Percentiles rank a stretch among this genome's conserved stretches.
These are phyloP conservation scores for Zoroaster sp. DNA, from an alignment of 53 echinoderm and acorn worm genomes.

Conservation along the genomic window DNA sequence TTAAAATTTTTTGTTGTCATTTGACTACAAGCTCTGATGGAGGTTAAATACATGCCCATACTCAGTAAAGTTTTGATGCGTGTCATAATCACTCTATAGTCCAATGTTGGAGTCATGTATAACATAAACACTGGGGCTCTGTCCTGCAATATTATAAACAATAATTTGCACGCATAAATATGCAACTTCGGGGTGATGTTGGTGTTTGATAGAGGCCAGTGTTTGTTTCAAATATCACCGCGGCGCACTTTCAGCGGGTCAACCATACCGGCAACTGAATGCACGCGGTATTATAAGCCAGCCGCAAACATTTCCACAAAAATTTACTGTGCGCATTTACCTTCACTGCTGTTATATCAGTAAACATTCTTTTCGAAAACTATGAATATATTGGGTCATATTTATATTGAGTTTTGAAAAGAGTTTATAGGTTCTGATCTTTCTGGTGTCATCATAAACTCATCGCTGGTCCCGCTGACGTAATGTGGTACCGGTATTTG, in stretches of 20 bases:
- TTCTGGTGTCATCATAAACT: neutral
- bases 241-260: neutral
- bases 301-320: no score
- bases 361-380: no score
- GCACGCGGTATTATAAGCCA: no score
- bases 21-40: neutral
- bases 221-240: neutral
- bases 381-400: no score
- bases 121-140: slow-evolving; percentile 2
- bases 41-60: slow-evolving; percentile 27
- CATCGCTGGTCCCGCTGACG: slow-evolving; percentile 4
- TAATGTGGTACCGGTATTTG: neutral
- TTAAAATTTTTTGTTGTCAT: slow-evolving; percentile 25
- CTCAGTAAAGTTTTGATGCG: neutral
- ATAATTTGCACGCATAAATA: slow-evolving; percentile 31
- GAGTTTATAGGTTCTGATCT: no score
- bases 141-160: slow-evolving; percentile 43
- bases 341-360: no score
- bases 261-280: neutral
- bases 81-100: neutral
- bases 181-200: neutral
- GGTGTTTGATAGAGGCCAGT: neutral
- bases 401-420: no score
- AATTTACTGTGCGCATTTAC: no score
- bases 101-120: neutral